Evolutionary conservation across 2,113 vertebrate genomes (phyloP), one percentile per base, ranked within the genome.

Genomic region (Gavialis gangeticus): DNA sequence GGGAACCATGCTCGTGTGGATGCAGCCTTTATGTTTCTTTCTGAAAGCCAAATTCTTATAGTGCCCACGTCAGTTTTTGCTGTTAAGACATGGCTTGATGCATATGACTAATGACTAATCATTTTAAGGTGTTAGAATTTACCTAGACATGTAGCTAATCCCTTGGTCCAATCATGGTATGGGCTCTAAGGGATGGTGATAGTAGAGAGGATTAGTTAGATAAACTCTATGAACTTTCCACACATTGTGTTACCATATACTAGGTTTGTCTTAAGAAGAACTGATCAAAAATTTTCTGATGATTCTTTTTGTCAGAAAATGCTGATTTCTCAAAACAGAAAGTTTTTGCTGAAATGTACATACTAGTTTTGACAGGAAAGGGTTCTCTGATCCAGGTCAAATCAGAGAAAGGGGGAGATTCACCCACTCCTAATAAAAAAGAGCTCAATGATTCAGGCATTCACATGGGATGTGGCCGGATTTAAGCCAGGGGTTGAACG

Each of bases 291-390:
- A 77, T 86, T 93, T 82, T 88, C n/a, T 73, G 85, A 91, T 79
- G 10, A 92, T 91, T 84, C 63, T 80, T 2, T 76, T 90, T 59
- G 3, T 69, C 60, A 79, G 64, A 94, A 91, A 79, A 14, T 85
- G 64, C 30, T 79, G 77, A 85, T 79, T 25, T 81, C 13, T 76
- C 5, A 3, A 91, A 87, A 63, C 1, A 66, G 12, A 92, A 93
- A 94, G 57, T 27, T 37, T 80, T 58, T 56, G 58, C 73, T 88
- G n/a, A 91, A 59, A 89, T 90, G 28, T 16, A 76, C 5, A 16
- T 13, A 28, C 17, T 67, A 16, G 54, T 94, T 91, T 30, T 73
- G 94, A 92, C 95, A 60, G 28, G 87, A 60, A 85, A 91, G 69
- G n/a, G 15, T 76, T 64, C 73, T 79, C 77, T 93, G n/a, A 75